These are phyloP conservation scores for Anoplophora glabripennis DNA, from an alignment of 1,140 invertebrate genomes.

Conservation along the genomic window DNA sequence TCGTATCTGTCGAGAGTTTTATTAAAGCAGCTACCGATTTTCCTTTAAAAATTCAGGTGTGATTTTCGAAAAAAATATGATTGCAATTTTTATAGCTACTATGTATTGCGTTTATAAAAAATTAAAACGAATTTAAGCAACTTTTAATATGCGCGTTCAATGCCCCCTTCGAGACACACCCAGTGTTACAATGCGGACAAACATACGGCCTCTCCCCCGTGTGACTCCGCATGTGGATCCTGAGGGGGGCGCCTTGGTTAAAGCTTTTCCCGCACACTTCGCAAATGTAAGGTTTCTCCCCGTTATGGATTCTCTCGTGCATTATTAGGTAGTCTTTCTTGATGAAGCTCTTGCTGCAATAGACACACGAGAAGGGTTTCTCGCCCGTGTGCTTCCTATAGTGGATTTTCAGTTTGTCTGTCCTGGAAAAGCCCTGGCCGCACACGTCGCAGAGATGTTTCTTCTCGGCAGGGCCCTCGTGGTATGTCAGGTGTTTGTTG, in stretches of 20 bases:
- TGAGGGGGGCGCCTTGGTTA: conserved; percentile 45
- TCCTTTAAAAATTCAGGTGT: too few species aligned
- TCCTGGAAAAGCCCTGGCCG: conserved; percentile 56
- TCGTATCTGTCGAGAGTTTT: not conserved
- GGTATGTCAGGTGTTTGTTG: conserved; percentile 51
- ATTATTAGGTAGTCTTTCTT: conserved; percentile 56
- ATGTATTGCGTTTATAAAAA: too few species aligned
- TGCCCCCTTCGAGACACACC: conserved; percentile 37
- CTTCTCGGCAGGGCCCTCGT: conserved; percentile 38
- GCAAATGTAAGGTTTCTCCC: conserved; percentile 55
- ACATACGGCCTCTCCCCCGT: conserved; percentile 43
- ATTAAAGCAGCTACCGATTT: not conserved
- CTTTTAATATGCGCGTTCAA: conserved; percentile 42
- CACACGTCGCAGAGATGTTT: conserved; percentile 56
- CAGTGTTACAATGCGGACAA: conserved; percentile 38
- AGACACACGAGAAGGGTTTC: conserved; percentile 52
- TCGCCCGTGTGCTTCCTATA: conserved; percentile 58
- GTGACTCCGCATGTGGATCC: conserved; percentile 53
- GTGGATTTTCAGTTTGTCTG: conserved; percentile 59
- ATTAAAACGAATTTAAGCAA: conserved; percentile 25
- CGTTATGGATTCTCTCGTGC: conserved; percentile 57
- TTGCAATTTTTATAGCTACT: too few species aligned
- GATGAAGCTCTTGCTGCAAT: conserved; percentile 54
- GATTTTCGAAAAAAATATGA: too few species aligned
- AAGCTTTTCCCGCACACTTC: conserved; percentile 54